Conservation (phyloP, 2,797 vertebrate genomes). For the Semotilus atromaculatus region DNA sequence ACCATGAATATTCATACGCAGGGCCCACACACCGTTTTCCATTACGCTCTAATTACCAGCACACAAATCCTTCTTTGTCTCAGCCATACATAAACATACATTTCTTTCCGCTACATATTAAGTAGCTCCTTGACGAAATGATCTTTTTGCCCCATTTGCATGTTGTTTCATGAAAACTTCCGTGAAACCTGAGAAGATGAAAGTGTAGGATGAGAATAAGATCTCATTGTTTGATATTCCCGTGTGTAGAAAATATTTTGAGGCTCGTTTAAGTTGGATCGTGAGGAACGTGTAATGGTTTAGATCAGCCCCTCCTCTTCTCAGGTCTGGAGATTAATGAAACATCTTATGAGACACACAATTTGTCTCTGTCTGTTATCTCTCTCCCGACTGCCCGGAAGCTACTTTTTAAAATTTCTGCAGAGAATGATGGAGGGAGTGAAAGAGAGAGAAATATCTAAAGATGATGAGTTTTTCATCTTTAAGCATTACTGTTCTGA, state of each 20-base stretch:
- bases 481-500: slow-evolving; percentile 82
- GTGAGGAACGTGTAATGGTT: slow-evolving; percentile 82
- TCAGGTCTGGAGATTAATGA: slow-evolving; percentile 83
- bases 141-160: slow-evolving; percentile 16
- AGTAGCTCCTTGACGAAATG: slow-evolving; percentile 65
- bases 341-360: slow-evolving; percentile 84
- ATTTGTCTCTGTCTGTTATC: slow-evolving; percentile 84
- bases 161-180: background rate
- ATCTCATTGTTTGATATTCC: slow-evolving; percentile 37
- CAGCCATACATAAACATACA: slow-evolving; percentile 31
- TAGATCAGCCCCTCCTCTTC: slow-evolving; percentile 78
- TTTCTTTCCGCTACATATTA: slow-evolving; percentile 65
- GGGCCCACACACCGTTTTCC: slow-evolving; percentile 69
- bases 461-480: slow-evolving; percentile 85
- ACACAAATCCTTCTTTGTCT: slow-evolving; percentile 36
- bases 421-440: slow-evolving; percentile 43
- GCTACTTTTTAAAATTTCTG: slow-evolving; percentile 70
- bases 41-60: slow-evolving; percentile 55
- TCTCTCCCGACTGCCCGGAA: slow-evolving; percentile 70
- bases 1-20: slow-evolving; percentile 81
- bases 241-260: slow-evolving; percentile 68
- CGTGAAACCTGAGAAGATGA: background rate
- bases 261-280: slow-evolving; percentile 68
- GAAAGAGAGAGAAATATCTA: slow-evolving; percentile 62
- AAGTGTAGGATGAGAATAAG: background rate